phyloP scores from a whole-genome alignment of 1,140 invertebrate species.

The Oryzaephilus surinamensis region DNA sequence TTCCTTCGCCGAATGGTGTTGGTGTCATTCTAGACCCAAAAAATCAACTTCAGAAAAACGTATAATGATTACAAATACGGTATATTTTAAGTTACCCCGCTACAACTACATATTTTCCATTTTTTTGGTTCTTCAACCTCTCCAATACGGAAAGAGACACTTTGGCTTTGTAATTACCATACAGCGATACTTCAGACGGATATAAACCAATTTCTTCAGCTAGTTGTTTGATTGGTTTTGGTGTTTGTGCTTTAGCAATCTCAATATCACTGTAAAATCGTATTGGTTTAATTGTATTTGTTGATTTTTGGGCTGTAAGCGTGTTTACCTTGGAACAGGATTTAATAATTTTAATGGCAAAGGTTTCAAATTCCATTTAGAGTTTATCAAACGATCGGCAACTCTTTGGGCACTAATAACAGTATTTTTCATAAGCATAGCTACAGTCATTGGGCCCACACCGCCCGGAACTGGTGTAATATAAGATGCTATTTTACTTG shows the following conservation, averaged over 20 bases:
- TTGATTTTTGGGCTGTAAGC: background rate
- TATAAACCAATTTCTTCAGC: conserved; percentile 79
- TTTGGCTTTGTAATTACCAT: conserved; percentile 94
- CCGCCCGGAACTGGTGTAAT: conserved; percentile 98
- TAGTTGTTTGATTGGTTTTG: conserved; percentile 70
- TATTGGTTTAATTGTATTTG: conserved; percentile 4
- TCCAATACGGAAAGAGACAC: conserved; percentile 75
- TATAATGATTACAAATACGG: background rate
- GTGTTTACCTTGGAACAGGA: conserved; percentile 60
- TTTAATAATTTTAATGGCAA: conserved; percentile 47
- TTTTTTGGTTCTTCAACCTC: conserved; percentile 52
- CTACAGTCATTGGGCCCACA: conserved; percentile 97
- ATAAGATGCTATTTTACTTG: conserved; percentile 64
- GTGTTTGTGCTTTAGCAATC: conserved; percentile 77
- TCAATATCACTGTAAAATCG: conserved; percentile 67
- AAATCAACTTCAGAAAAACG: conserved; percentile 5
- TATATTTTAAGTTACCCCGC: conserved; percentile 56
- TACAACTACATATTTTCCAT: conserved; percentile 93
- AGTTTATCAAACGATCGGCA: conserved; percentile 42
- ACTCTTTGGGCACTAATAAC: conserved; percentile 66
- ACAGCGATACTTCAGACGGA: conserved; percentile 73
- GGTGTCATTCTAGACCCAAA: conserved; percentile 70
- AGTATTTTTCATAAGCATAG: conserved; percentile 96
- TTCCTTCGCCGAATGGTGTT: conserved; percentile 94
- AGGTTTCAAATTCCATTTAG: conserved; percentile 52